Percentiles rank a stretch among this genome's conserved stretches.
Evolutionary conservation across 2,113 vertebrate species (phyloP).

Genomic region (Rhabdomys dilectus): DNA sequence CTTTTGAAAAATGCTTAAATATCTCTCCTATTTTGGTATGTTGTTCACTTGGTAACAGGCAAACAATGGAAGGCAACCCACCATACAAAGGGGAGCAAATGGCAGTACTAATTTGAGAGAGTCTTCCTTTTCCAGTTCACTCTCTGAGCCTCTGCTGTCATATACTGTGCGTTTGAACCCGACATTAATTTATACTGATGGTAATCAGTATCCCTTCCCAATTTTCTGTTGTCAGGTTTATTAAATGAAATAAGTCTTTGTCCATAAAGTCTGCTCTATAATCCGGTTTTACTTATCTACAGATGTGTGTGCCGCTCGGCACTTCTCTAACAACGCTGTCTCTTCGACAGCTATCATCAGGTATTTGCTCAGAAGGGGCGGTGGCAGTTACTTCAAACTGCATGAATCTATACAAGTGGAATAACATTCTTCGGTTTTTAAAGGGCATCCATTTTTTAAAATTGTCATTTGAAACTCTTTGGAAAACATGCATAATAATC

Average conservation of each 20-base stretch:
- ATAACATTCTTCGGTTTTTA: slow-evolving; percentile 82
- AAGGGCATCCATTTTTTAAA: slow-evolving; percentile 84
- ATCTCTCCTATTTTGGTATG: slow-evolving; percentile 23
- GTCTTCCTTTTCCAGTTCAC: neutral
- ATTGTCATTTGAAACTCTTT: slow-evolving; percentile 88
- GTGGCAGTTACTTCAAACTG: slow-evolving; percentile 80
- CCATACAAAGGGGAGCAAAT: neutral
- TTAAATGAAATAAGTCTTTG: slow-evolving; percentile 16
- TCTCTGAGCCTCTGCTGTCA: neutral
- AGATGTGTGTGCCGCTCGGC: neutral
- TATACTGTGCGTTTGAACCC: neutral
- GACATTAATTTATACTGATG: neutral
- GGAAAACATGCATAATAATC: slow-evolving; percentile 90
- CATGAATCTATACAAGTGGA: slow-evolving; percentile 82
- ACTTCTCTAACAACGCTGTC: neutral
- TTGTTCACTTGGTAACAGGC: neutral
- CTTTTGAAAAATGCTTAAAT: neutral
- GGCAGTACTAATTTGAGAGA: neutral
- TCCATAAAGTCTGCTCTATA: neutral
- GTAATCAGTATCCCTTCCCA: neutral
- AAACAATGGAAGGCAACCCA: slow-evolving; percentile 1
- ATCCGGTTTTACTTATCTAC: neutral
- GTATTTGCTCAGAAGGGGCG: slow-evolving; percentile 72
- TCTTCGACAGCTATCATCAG: slow-evolving; percentile 34
- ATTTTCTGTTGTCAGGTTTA: neutral